Percentiles rank a stretch among this genome's conserved stretches.
phyloP scores from a whole-genome alignment of 2,113 vertebrate species.

The Mus pahari region DNA sequence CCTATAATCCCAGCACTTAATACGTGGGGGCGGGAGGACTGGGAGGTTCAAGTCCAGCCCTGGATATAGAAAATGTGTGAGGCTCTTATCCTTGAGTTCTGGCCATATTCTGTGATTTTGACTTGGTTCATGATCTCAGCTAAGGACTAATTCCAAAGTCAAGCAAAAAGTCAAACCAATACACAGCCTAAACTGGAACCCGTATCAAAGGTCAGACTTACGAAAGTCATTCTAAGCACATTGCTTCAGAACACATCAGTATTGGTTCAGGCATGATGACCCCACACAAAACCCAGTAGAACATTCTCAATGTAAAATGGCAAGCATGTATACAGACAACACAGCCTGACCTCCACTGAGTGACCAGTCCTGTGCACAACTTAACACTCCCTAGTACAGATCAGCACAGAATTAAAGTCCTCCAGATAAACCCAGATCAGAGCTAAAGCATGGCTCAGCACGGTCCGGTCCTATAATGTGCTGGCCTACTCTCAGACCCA shows the following conservation, averaged over 20 bases:
- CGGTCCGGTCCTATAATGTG: background rate
- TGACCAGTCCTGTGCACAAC: background rate
- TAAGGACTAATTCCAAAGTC: background rate
- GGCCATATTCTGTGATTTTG: background rate
- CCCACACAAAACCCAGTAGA: background rate
- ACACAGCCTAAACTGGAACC: background rate
- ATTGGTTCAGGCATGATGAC: background rate
- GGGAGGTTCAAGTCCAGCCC: background rate
- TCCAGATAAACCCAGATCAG: background rate
- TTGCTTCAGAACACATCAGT: background rate
- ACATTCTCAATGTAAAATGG: background rate
- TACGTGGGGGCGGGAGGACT: background rate
- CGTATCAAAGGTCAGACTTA: background rate
- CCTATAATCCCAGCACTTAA: background rate
- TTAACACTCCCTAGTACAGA: background rate
- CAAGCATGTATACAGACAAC: background rate
- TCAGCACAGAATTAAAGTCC: background rate
- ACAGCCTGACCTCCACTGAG: background rate
- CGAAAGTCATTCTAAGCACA: background rate
- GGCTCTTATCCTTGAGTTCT: conserved; percentile 27
- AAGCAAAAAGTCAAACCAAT: conserved; percentile 30
- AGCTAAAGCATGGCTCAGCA: conserved; percentile 16
- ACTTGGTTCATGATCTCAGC: background rate
- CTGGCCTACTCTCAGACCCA: conserved; percentile 6
- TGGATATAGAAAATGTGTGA: background rate